phyloP scores from a whole-genome alignment of 1,140 invertebrate genomes.

The Musca vetustissima region DNA sequence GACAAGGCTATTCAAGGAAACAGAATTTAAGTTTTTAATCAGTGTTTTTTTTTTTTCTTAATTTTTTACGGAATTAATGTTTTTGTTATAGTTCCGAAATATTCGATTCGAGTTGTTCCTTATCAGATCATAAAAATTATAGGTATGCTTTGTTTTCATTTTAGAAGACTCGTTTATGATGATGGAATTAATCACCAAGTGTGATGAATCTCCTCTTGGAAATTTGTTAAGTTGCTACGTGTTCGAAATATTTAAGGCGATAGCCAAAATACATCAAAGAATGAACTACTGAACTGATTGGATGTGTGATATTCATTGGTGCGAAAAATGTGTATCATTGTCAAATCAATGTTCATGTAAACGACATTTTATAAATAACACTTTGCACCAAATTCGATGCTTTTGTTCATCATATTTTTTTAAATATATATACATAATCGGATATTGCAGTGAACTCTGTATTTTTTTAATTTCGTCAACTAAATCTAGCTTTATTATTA shows the following conservation, averaged over 20 bases:
- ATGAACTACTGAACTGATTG: too few species aligned
- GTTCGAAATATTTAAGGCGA: neutral
- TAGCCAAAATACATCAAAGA: slow-evolving; percentile 4
- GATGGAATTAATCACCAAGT: neutral
- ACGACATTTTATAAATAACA: too few species aligned
- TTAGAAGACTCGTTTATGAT: neutral
- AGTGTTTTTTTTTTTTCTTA: too few species aligned
- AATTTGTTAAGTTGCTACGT: slow-evolving; percentile 4
- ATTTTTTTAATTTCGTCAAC: too few species aligned
- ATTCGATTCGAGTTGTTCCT: slow-evolving; percentile 9
- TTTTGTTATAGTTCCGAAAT: slow-evolving; percentile 19
- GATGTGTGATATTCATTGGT: too few species aligned
- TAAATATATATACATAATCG: too few species aligned
- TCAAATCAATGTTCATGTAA: too few species aligned
- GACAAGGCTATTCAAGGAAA: neutral
- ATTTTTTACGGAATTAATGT: neutral
- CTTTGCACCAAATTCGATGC: too few species aligned
- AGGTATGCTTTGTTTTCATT: neutral
- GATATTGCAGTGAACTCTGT: too few species aligned
- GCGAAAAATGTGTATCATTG: too few species aligned
- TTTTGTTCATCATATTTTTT: too few species aligned
- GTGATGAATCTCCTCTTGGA: slow-evolving; percentile 15
- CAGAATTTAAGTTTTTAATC: slow-evolving; percentile 17
- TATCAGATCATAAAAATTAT: slow-evolving; percentile 13
- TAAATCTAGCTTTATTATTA: too few species aligned